Conservation (phyloP, 2,797 vertebrate species). For the Catamblyrhynchus diadema region DNA sequence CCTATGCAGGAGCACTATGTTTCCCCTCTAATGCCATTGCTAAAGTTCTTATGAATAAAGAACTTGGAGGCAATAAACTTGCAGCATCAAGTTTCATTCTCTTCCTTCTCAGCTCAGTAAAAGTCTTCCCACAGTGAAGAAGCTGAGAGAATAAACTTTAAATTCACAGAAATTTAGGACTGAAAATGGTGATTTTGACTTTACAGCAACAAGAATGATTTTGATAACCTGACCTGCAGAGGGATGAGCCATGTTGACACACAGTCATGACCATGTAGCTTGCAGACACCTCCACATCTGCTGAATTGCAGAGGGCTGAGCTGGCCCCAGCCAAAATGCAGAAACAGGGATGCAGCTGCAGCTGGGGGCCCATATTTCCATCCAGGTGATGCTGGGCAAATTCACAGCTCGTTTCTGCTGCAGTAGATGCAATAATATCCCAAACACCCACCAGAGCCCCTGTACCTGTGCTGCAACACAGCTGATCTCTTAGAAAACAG, state of each 20-base stretch:
- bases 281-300: accelerated
- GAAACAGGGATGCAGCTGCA: not conserved
- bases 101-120: not conserved
- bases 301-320: not conserved
- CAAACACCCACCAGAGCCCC: not conserved
- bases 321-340: not conserved
- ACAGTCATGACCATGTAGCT: accelerated
- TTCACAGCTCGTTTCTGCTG: not conserved
- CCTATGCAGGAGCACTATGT: not conserved
- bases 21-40: not conserved
- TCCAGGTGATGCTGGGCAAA: not conserved
- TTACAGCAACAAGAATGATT: not conserved
- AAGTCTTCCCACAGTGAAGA: not conserved
- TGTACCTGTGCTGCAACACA: not conserved
- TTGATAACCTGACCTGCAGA: not conserved
- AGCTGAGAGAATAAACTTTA: not conserved
- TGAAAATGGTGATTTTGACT: not conserved
- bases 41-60: not conserved
- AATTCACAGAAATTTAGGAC: not conserved
- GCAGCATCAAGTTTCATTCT: not conserved
- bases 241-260: not conserved
- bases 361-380: not conserved
- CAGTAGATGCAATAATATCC: not conserved
- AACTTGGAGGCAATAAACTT: not conserved
- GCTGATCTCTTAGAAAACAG: not conserved